Percentiles rank a stretch among this genome's conserved stretches.
Evolutionary conservation across 2,888 invertebrate genomes (phyloP).

Genomic region (Hypsopygia costalis): DNA sequence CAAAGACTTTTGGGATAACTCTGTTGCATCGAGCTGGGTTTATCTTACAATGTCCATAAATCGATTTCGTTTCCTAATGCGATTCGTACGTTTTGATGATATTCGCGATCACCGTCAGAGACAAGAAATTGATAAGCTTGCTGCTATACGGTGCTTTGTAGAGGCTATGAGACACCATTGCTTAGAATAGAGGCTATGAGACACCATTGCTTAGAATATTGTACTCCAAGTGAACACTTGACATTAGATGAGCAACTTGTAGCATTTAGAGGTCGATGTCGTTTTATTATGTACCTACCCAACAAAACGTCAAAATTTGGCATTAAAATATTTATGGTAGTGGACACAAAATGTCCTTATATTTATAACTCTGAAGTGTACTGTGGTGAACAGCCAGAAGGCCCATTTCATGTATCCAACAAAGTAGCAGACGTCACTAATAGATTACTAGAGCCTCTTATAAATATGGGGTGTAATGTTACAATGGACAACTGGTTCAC

Average conservation of each 20-base stretch:
- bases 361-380: constrained; percentile 5
- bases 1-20: not conserved
- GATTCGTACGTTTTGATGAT: constrained; percentile 9
- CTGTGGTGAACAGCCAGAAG: not conserved
- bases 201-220: not conserved
- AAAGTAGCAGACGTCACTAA: no score
- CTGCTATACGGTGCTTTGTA: no score
- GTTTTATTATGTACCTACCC: constrained; percentile 11
- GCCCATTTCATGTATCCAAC: no score
- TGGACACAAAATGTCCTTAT: constrained; percentile 10
- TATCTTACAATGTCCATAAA: constrained; percentile 7
- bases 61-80: constrained; percentile 9
- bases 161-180: not conserved
- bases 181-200: not conserved
- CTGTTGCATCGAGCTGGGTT: not conserved
- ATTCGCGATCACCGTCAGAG: not conserved
- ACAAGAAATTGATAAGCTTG: no score
- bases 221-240: not conserved
- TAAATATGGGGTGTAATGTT: no score
- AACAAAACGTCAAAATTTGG: constrained; percentile 14
- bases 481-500: no score
- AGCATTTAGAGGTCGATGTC: constrained; percentile 11
- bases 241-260: constrained; percentile 1
- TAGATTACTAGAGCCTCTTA: no score
- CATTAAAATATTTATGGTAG: constrained; percentile 9